These are phyloP conservation scores for Drosophila neocordata DNA, from an alignment of 1,140 invertebrate genomes.

Conservation along the genomic window DNA sequence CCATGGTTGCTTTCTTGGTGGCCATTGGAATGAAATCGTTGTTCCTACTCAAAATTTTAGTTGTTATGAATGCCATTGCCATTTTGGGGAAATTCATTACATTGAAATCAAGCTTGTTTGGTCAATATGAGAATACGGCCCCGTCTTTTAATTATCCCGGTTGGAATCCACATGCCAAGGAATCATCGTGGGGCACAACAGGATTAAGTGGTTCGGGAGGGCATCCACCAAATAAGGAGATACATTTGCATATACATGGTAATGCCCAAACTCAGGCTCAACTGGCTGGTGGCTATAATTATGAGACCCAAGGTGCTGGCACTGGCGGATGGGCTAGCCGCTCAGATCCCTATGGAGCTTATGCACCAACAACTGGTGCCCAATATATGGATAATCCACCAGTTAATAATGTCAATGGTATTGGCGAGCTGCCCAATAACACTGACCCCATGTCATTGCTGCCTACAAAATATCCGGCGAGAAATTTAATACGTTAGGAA, in stretches of 20 bases:
- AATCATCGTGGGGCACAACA: slow-evolving; percentile 51
- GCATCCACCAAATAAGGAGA: slow-evolving; percentile 72
- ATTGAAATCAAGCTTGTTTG: slow-evolving; percentile 64
- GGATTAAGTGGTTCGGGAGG: slow-evolving; percentile 23
- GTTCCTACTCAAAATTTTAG: slow-evolving; percentile 82
- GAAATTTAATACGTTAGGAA: slow-evolving; percentile 56
- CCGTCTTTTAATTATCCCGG: slow-evolving; percentile 66
- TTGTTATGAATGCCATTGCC: slow-evolving; percentile 75
- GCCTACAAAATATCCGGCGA: slow-evolving; percentile 70
- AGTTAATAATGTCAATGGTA: slow-evolving; percentile 12
- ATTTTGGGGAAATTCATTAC: slow-evolving; percentile 77
- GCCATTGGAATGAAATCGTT: slow-evolving; percentile 83
- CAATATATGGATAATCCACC: slow-evolving; percentile 36
- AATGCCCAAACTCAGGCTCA: slow-evolving; percentile 62
- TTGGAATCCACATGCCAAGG: slow-evolving; percentile 68
- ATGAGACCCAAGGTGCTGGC: slow-evolving; percentile 47
- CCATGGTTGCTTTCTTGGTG: slow-evolving; percentile 82
- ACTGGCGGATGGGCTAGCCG: slow-evolving; percentile 67
- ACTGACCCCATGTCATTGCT: slow-evolving; percentile 63
- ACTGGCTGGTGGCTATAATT: slow-evolving; percentile 52
- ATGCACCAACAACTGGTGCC: slow-evolving; percentile 42
- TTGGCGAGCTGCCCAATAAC: slow-evolving; percentile 60
- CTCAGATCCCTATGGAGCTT: slow-evolving; percentile 68
- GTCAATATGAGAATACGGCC: slow-evolving; percentile 57
- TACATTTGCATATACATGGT: slow-evolving; percentile 79